Evolutionary conservation across 2,888 invertebrate genomes (phyloP).

Genomic region (Andrena minutula): DNA sequence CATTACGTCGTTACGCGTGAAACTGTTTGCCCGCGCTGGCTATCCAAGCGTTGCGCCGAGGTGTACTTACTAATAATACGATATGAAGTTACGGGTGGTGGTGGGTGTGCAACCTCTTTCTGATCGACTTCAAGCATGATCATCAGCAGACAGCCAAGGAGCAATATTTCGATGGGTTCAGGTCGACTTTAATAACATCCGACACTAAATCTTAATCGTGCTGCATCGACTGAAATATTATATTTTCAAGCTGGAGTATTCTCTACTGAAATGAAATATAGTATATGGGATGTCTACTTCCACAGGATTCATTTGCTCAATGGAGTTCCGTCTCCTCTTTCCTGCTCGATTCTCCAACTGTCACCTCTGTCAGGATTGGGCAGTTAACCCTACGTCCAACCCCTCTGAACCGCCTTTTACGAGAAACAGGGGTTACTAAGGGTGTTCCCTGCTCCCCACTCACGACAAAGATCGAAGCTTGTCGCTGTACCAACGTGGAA

Average conservation of each 20-base stretch:
- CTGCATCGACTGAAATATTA: neutral
- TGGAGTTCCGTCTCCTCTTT: neutral
- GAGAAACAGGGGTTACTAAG: slow-evolving; percentile 27
- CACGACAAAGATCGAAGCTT: slow-evolving; percentile 2
- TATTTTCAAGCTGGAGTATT: neutral
- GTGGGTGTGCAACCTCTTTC: slow-evolving; percentile 15
- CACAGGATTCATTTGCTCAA: slow-evolving; percentile 5
- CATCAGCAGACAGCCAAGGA: neutral
- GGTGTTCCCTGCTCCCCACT: slow-evolving; percentile 21
- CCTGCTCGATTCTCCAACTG: slow-evolving; percentile 21
- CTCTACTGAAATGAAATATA: slow-evolving; percentile 1
- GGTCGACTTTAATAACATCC: neutral
- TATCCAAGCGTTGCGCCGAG: slow-evolving; percentile 32
- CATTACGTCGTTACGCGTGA: slow-evolving; percentile 71
- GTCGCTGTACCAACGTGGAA: slow-evolving; percentile 18
- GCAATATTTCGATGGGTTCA: neutral
- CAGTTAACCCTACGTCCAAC: slow-evolving; percentile 50
- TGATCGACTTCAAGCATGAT: slow-evolving; percentile 23
- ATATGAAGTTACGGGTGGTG: slow-evolving; percentile 28
- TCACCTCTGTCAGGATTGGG: slow-evolving; percentile 43
- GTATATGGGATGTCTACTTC: neutral
- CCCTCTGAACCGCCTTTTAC: slow-evolving; percentile 25
- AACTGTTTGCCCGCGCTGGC: slow-evolving; percentile 55
- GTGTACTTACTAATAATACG: slow-evolving; percentile 38
- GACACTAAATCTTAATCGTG: neutral